Conservation (phyloP, 2,888 invertebrate genomes). For the Tenodera sinensis region DNA sequence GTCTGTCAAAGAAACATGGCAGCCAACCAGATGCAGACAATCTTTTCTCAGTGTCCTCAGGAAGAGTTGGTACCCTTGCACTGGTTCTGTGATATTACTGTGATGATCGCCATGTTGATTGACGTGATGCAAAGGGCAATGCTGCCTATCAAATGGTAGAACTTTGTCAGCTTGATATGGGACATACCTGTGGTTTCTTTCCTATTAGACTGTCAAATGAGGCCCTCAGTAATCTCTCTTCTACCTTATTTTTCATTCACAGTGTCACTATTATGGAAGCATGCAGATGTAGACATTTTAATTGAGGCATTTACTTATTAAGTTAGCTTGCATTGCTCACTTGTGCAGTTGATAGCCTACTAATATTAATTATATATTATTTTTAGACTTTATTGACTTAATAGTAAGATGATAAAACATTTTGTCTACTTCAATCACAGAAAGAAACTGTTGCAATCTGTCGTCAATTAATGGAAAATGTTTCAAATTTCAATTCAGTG, state of each 20-base stretch:
- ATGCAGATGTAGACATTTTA: constrained; percentile 26
- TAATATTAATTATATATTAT: constrained; percentile 25
- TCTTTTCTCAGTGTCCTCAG: too few relatives aligned
- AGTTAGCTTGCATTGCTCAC: constrained; percentile 30
- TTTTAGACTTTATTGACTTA: constrained; percentile 27
- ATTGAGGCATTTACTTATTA: constrained; percentile 12
- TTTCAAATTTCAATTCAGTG: constrained; percentile 15
- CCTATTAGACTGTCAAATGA: neutral
- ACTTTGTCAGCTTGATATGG: neutral
- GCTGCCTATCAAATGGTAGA: neutral
- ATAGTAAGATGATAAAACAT: constrained; percentile 24
- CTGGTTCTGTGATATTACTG: neutral
- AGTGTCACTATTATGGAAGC: constrained; percentile 3
- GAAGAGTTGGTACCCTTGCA: neutral
- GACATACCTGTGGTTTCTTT: neutral
- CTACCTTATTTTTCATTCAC: neutral
- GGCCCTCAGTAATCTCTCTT: neutral
- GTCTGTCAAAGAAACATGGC: neutral
- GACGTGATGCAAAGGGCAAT: neutral
- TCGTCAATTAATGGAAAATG: constrained; percentile 12
- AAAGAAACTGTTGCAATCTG: constrained; percentile 21
- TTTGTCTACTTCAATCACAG: constrained; percentile 28
- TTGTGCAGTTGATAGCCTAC: constrained; percentile 25
- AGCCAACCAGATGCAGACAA: neutral
- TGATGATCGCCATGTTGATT: neutral